Percentiles rank a stretch among this genome's conserved stretches.
Evolutionary conservation across 2,113 vertebrate genomes (phyloP).

Genomic region (Acanthochromis polyacanthus): DNA sequence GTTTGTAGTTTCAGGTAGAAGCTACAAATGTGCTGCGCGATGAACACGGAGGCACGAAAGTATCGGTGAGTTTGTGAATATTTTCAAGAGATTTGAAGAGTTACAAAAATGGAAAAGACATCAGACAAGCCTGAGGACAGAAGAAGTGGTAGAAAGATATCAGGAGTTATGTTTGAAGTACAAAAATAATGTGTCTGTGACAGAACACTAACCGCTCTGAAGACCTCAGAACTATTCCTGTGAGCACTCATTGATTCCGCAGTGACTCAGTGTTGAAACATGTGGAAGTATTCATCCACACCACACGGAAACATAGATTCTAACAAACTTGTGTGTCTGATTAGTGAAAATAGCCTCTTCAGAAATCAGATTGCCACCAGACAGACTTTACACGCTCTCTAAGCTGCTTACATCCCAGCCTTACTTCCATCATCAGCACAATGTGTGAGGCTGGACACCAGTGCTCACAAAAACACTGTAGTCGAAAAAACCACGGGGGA

Average conservation of each 20-base stretch:
- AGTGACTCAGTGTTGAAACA: conserved; percentile 20
- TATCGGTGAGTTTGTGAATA: too few species aligned
- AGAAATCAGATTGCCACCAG: conserved; percentile 23
- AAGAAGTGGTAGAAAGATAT: conserved; percentile 21
- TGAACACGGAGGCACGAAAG: too few species aligned
- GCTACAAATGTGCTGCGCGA: neutral
- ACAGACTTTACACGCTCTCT: conserved; percentile 24
- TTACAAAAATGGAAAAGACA: neutral
- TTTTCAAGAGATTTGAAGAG: neutral
- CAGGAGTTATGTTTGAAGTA: neutral
- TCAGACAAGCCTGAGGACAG: neutral
- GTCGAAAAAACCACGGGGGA: conserved; percentile 61
- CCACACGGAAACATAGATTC: neutral
- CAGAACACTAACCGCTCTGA: conserved; percentile 21
- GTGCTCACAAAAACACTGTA: conserved; percentile 54
- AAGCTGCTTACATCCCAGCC: conserved; percentile 36
- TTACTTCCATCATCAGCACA: conserved; percentile 30
- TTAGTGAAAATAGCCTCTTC: conserved; percentile 33
- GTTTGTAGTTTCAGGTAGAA: neutral
- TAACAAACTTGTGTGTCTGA: conserved; percentile 7
- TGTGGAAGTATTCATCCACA: conserved; percentile 1
- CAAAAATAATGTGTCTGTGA: conserved; percentile 17
- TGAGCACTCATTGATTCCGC: neutral
- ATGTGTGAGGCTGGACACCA: conserved; percentile 33
- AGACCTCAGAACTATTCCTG: conserved; percentile 1